Conservation (phyloP, 2,797 vertebrate genomes). For the Phataginus tetradactyla region DNA sequence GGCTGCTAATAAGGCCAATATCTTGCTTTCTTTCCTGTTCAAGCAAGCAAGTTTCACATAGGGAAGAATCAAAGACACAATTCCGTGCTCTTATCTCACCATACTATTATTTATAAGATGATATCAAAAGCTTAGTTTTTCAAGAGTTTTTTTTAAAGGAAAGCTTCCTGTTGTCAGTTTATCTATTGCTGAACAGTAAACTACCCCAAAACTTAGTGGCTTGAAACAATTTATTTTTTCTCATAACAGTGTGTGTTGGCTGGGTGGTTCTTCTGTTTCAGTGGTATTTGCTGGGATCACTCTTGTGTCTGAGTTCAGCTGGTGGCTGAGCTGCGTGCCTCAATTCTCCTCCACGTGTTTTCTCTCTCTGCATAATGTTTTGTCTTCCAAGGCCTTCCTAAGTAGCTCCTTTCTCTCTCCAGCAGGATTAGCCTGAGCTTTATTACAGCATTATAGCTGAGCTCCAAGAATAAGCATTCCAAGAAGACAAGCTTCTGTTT, state of each 20-base stretch:
- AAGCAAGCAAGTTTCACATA: neutral
- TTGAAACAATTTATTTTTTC: constrained; percentile 41
- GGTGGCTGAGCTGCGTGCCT: neutral
- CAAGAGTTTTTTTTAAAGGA: neutral
- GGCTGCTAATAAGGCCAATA: neutral
- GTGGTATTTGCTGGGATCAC: neutral
- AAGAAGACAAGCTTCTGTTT: neutral
- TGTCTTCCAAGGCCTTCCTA: neutral
- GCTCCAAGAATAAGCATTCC: neutral
- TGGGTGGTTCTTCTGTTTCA: constrained; percentile 19
- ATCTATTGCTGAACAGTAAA: constrained; percentile 14
- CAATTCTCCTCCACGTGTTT: neutral
- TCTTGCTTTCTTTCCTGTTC: neutral
- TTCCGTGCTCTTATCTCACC: neutral
- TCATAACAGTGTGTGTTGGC: neutral
- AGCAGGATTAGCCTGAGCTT: neutral
- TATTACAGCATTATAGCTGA: neutral
- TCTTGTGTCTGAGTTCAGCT: constrained; percentile 6
- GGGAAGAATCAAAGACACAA: neutral
- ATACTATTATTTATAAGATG: constrained; percentile 27
- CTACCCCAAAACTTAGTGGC: neutral
- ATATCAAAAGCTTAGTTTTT: neutral
- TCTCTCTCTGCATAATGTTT: neutral
- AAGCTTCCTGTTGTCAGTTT: constrained; percentile 7
- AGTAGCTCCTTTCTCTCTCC: neutral